Base-by-base conservation (phyloP, 2,888 invertebrate species). In the Unio delphinus region DNA sequence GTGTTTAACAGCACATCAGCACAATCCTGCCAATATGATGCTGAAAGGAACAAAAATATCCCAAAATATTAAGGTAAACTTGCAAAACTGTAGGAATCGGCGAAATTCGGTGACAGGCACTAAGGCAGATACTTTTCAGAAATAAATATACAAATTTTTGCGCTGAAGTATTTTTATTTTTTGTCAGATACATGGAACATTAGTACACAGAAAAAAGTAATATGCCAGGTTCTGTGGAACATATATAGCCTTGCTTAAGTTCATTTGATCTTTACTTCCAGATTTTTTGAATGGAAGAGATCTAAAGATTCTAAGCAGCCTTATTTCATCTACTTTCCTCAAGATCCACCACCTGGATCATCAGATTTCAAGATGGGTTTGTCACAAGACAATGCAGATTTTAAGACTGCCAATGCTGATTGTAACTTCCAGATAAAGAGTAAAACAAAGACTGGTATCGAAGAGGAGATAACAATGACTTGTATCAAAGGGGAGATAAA, bases 241-340 rank as follows among this genome's bases (percentile, higher is more conserved):
- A 58, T 15, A 15, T 58, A 28, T 57, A 58, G 11, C 59, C 26
- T 58, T 58, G 15, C 59, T 64, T 45, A 60, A 17, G n/a, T 45
- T 34, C 54, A 28, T 61, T 17, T 26, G n/a, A 67, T 11, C 55
- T 15, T 23, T 26, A 7, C 8, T 55, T 93, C 92, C n/a, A 91
- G 92, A 71, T 86, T 83, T 74, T 87, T 76, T 81, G 88, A 88
- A 70, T 88, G 88, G 87, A 86, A 88, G 67, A 77, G 80, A 65
- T 74, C 75, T 30, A 78, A 83, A 61, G 72, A 72, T 11, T 74
- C 78, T 18, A 95, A 95, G 85, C 94, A 94, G 83, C 95, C 95
- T 0, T 94, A 94, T 88, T 94, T 93, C 78, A 92, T 96, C 69
- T 93, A 94, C 89, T 91, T 93, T 80, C 92, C 92, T 18, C 94